Percentiles rank a stretch among this genome's conserved stretches.
Evolutionary conservation across 2,113 vertebrate species (phyloP).

Genomic region (Reinhardtius hippoglossoides): DNA sequence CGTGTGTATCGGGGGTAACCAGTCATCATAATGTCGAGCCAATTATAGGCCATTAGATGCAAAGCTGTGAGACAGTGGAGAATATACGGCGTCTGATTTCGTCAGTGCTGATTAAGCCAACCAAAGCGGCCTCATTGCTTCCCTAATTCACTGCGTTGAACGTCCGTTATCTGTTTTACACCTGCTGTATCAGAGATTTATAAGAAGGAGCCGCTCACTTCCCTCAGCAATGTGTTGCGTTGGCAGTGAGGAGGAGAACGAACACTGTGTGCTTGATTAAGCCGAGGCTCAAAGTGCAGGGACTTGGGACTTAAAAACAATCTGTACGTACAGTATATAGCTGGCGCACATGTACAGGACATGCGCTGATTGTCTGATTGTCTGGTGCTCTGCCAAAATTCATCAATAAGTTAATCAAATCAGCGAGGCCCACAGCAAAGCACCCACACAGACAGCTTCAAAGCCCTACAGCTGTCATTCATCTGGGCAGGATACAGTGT

Average conservation of each 20-base stretch:
- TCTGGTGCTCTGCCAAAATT: constrained; percentile 6
- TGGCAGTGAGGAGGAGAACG: constrained; percentile 10
- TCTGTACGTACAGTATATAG: constrained; percentile 8
- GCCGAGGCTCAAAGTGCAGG: constrained; percentile 3
- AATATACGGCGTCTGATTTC: background rate
- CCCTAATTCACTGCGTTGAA: background rate
- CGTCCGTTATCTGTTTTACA: constrained; percentile 19
- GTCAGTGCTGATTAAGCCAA: background rate
- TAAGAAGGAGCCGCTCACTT: constrained; percentile 2
- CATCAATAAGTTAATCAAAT: constrained; percentile 56
- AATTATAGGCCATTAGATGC: constrained; percentile 8
- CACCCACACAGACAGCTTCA: constrained; percentile 37
- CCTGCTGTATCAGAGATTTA: constrained; percentile 11
- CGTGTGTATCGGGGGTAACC: constrained; percentile 5
- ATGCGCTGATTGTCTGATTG: constrained; percentile 11
- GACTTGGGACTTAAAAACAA: constrained; percentile 22
- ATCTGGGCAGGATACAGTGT: background rate
- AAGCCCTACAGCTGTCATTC: constrained; percentile 39
- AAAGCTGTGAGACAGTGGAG: background rate
- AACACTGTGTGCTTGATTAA: constrained; percentile 39
- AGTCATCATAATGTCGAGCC: background rate
- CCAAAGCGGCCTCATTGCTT: background rate
- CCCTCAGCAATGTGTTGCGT: constrained; percentile 4
- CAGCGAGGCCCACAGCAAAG: constrained; percentile 13
- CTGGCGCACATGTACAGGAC: background rate